These are phyloP conservation scores for Grapholita molesta DNA, from an alignment of 1,140 invertebrate genomes.

Conservation along the genomic window DNA sequence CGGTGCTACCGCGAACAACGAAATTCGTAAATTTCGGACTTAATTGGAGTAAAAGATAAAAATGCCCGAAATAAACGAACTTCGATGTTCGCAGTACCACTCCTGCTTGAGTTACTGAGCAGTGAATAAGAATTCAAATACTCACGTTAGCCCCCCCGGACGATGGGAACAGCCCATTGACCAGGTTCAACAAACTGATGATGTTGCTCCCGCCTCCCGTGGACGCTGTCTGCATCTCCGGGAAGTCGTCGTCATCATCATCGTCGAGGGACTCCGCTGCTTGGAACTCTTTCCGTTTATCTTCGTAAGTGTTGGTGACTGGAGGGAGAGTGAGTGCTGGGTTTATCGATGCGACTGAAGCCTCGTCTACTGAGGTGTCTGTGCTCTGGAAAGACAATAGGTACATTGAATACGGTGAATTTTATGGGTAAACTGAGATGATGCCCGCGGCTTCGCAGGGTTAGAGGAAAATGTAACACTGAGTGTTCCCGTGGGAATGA, in stretches of 20 bases:
- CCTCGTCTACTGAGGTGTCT: background rate
- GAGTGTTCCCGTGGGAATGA: too few relatives aligned
- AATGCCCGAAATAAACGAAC: too few relatives aligned
- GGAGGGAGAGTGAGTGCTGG: background rate
- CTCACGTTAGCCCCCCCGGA: slow-evolving; percentile 49
- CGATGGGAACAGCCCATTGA: slow-evolving; percentile 44
- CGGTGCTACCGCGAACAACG: too few relatives aligned
- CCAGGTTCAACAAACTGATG: slow-evolving; percentile 53
- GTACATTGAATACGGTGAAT: background rate
- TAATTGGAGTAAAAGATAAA: too few relatives aligned
- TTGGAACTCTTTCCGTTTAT: slow-evolving; percentile 18
- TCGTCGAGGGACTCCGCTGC: slow-evolving; percentile 29
- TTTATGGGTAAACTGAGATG: background rate
- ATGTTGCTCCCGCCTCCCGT: slow-evolving; percentile 53
- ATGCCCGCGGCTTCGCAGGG: slow-evolving; percentile 30
- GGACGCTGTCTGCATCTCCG: slow-evolving; percentile 22
- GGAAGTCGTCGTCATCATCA: slow-evolving; percentile 42
- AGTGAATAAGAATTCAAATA: slow-evolving; percentile 16
- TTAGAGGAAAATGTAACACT: too few relatives aligned
- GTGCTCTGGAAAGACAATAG: background rate
- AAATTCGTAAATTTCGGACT: too few relatives aligned
- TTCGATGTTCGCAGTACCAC: too few relatives aligned
- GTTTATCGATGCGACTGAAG: background rate
- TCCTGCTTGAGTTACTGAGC: too few relatives aligned
- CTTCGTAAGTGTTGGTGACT: background rate